A percentile compares a stretch with the other conserved stretches of the same genome.
These are phyloP conservation scores for Spheniscus mendiculus DNA, from an alignment of 2,113 vertebrate genomes.

Conservation along the genomic window DNA sequence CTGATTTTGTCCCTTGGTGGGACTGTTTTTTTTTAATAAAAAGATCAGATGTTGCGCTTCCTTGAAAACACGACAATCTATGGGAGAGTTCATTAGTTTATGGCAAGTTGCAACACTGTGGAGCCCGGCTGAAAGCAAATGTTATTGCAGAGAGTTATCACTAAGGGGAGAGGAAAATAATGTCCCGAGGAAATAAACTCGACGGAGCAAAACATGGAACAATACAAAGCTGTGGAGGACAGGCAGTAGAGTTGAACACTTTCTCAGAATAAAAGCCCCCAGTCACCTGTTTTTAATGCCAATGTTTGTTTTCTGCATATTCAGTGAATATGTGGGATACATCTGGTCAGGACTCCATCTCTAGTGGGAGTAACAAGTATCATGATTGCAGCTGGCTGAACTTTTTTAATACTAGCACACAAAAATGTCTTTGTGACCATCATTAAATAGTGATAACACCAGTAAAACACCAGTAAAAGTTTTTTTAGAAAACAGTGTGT, in stretches of 20 bases:
- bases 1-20: conserved; percentile 48
- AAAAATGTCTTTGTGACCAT: neutral
- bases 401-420: neutral
- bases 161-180: conserved; percentile 19
- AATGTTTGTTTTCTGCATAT: neutral
- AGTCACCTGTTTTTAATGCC: conserved; percentile 31
- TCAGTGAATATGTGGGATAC: neutral
- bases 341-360: neutral
- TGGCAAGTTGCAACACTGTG: neutral
- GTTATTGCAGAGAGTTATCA: conserved; percentile 52
- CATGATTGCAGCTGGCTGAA: neutral
- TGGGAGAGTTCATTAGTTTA: conserved; percentile 62
- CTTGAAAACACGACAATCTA: conserved; percentile 9
- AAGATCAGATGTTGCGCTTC: conserved; percentile 46
- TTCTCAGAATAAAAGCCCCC: conserved; percentile 13
- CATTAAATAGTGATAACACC: neutral
- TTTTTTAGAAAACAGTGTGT: neutral
- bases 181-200: conserved; percentile 39
- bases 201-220: neutral
- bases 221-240: neutral
- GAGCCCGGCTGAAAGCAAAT: conserved; percentile 19
- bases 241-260: neutral
- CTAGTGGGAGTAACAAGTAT: neutral
- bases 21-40: conserved; percentile 23
- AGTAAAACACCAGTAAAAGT: neutral